Base-by-base conservation (phyloP, 2,888 invertebrate genomes). In the Xanthia icteritia region DNA sequence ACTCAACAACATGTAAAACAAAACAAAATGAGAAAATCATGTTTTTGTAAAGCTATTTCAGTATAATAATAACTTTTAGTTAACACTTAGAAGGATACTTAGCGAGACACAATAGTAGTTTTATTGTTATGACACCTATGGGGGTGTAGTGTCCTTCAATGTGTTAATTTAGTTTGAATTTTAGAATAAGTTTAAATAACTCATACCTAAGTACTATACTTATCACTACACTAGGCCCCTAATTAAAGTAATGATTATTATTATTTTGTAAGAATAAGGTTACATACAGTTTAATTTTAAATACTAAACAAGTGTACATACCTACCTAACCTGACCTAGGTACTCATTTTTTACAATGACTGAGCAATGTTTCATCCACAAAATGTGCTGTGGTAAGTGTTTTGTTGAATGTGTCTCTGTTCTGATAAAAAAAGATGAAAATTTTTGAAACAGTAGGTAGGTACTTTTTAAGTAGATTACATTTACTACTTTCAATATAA, bases 271-370 rank as follows among this genome's bases (percentile, higher is more conserved):
- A 74, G 27, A 70, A 17, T 54, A 23, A 39, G 23, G 39, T 71
- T 23, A 68, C 9, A 31, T n/a, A 48, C 31, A n/a, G n/a, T 36
- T 39, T 51, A n/a, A n/a, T 48, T n/a, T 39, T 27, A 71, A 2
- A 36, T 39, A 48, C 8, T 5, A 11, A 39, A 23, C 15, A 39
- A 17, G 15, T 54, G 39, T 27, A 9, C 15, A 27, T 23, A 70
- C 8, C 1, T 13, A 39, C 27, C 2, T 54, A 42, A 42, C 17
- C 54, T 17, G 23, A 42, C 20, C 9, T n/a, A 58, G 39, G 36
- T 70, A 39, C 20, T 23, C 1, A 39, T 27, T 51, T 73, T 72
- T 17, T 23, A 42, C 36, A 56, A 56, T 78, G 36, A 54, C n/a
- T 73, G 1, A 8, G 13, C 11, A 51, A 36, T 31, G 17, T 27